Conservation (phyloP, 2,888 invertebrate genomes). For the Xanthia icteritia region DNA sequence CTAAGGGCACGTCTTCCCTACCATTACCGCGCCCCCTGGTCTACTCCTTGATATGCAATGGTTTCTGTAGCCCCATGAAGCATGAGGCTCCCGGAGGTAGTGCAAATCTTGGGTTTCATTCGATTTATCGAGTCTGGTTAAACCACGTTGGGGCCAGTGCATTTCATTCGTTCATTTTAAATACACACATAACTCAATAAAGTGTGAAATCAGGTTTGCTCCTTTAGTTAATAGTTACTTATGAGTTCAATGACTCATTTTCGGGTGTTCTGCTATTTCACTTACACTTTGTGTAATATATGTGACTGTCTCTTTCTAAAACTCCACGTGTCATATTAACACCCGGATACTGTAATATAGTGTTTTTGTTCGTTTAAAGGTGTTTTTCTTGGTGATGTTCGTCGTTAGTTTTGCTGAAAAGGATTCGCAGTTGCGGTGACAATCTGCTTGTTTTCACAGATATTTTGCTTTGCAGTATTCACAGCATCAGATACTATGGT, state of each 20-base stretch:
- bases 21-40: too few relatives aligned
- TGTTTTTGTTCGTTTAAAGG: constrained; percentile 25
- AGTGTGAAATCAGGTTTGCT: neutral
- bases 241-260: neutral
- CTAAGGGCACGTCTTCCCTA: neutral
- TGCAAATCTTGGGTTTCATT: neutral
- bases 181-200: neutral
- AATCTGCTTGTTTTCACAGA: constrained; percentile 38
- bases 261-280: neutral
- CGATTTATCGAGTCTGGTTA: neutral
- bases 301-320: neutral
- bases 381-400: constrained; percentile 23
- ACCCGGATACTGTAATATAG: neutral
- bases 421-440: constrained; percentile 20
- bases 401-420: constrained; percentile 24
- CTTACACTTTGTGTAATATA: neutral
- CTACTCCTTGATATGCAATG: neutral
- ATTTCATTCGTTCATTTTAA: neutral
- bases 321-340: neutral
- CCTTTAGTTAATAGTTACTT: neutral
- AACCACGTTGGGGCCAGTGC: neutral
- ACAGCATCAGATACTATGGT: constrained; percentile 18
- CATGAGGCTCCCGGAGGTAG: neutral
- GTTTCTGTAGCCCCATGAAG: neutral
- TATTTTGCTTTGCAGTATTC: constrained; percentile 44